phyloP scores from a whole-genome alignment of 2,888 invertebrate species.

The Amitus sp. region DNA sequence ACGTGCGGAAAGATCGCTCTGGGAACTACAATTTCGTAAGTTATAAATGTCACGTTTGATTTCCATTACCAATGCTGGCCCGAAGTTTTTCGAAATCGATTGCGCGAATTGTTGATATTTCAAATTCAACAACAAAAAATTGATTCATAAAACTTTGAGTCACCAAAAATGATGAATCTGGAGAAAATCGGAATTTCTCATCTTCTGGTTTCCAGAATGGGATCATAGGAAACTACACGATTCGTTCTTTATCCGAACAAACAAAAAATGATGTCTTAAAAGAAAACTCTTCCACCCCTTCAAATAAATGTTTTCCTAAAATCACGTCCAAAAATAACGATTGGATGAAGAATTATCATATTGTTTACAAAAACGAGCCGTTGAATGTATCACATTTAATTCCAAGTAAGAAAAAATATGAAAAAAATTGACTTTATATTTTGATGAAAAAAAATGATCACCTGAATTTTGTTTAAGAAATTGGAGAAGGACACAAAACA shows the following conservation, averaged over 20 bases:
- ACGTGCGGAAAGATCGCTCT: slow-evolving; percentile 26
- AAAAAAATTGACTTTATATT: not conserved
- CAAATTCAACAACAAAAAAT: not conserved
- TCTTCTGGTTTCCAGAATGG: slow-evolving; percentile 39
- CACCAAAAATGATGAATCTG: too few species aligned
- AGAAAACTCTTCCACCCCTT: not conserved
- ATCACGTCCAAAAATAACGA: too few species aligned
- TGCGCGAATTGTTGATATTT: too few species aligned
- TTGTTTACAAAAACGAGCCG: slow-evolving; percentile 43
- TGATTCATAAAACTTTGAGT: too few species aligned
- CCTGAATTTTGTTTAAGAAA: slow-evolving; percentile 7
- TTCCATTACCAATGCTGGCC: too few species aligned
- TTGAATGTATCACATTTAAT: slow-evolving; percentile 1
- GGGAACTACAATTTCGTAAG: slow-evolving; percentile 43
- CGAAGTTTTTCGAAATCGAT: not conserved
- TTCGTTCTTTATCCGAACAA: slow-evolving; percentile 43
- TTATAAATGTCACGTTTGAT: slow-evolving; percentile 13
- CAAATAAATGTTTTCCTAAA: too few species aligned
- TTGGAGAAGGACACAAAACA: slow-evolving; percentile 6
- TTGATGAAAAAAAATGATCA: not conserved
- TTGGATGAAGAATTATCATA: too few species aligned
- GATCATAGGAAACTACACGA: slow-evolving; percentile 39
- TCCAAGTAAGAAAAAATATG: too few species aligned
- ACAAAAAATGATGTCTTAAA: slow-evolving; percentile 22
- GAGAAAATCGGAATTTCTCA: too few species aligned